Percentiles rank a stretch among this genome's conserved stretches.
phyloP scores from a whole-genome alignment of 2,113 vertebrate species.

The Vireo altiloquus region DNA sequence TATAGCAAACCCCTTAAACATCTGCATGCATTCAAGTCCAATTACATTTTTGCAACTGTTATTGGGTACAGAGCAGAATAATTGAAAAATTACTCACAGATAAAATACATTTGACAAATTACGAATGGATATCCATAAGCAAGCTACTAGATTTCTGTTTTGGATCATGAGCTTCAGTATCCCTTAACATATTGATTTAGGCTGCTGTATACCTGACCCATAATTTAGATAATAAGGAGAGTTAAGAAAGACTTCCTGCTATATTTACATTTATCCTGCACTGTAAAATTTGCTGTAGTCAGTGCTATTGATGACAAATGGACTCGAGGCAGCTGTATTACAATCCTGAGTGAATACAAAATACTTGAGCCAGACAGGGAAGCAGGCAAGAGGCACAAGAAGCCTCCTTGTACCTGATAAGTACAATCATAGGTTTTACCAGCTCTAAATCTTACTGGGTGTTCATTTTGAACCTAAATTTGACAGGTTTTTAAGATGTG shows the following conservation, averaged over 20 bases:
- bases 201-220: neutral
- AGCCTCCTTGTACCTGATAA: neutral
- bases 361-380: neutral
- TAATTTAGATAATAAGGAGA: neutral
- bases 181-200: neutral
- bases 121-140: neutral
- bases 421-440: neutral
- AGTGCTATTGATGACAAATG: neutral
- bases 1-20: neutral
- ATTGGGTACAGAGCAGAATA: neutral
- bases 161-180: neutral
- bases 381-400: neutral
- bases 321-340: neutral
- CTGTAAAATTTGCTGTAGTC: neutral
- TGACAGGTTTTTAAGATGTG: neutral
- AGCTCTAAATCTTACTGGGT: neutral
- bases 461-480: neutral
- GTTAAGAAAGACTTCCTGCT: neutral
- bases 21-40: neutral
- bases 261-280: neutral
- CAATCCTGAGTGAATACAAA: neutral
- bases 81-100: neutral
- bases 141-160: neutral
- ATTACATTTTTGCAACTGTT: neutral
- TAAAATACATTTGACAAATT: neutral